Conservation (phyloP, 2,888 invertebrate genomes). For the Nemapogon koenigi region DNA sequence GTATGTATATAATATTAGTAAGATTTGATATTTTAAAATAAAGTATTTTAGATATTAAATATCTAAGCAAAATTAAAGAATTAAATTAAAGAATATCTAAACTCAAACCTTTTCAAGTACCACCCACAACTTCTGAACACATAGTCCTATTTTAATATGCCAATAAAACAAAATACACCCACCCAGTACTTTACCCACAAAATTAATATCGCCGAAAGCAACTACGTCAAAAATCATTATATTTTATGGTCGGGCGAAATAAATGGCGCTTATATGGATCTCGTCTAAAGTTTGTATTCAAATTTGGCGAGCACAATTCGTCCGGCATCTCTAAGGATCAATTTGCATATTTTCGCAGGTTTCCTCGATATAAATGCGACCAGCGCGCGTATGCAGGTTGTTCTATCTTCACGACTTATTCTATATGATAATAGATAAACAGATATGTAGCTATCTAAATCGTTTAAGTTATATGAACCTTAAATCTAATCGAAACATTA, state of each 20-base stretch:
- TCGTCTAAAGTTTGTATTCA: conserved; percentile 60
- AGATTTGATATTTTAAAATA: too few species aligned
- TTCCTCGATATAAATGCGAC: conserved; percentile 51
- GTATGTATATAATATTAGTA: too few species aligned
- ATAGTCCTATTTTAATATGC: conserved; percentile 17
- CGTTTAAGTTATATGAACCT: too few species aligned
- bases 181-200: conserved; percentile 31
- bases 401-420: too few species aligned
- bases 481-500: too few species aligned
- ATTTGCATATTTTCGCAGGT: conserved; percentile 65
- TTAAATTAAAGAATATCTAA: too few species aligned
- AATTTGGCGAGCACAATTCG: conserved; percentile 51
- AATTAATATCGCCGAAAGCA: conserved; percentile 47
- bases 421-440: too few species aligned
- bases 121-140: conserved; percentile 3
- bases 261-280: conserved; percentile 57
- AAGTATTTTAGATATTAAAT: too few species aligned
- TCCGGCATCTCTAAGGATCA: conserved; percentile 61
- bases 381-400: too few species aligned
- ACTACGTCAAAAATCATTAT: conserved; percentile 62
- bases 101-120: too few species aligned
- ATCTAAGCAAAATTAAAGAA: too few species aligned
- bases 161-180: conserved; percentile 39
- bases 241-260: conserved; percentile 59
- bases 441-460: too few species aligned